Evolutionary conservation across 1,140 invertebrate species (phyloP).

Genomic region (Hylyphantes graminicola): DNA sequence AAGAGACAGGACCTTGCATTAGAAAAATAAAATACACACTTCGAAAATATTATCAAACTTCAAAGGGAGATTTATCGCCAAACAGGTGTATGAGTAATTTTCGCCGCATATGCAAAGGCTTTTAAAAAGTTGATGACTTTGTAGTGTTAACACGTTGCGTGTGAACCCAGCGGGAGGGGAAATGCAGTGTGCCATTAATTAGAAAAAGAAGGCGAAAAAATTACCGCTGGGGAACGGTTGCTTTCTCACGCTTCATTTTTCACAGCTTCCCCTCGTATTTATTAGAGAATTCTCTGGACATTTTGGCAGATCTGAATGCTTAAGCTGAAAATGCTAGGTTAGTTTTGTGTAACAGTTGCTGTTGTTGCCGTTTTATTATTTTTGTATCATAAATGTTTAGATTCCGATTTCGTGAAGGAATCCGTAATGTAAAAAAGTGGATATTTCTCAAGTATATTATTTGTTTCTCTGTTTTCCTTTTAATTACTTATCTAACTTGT

Average conservation of each 20-base stretch:
- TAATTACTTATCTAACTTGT: no score
- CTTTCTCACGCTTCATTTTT: conserved; percentile 37
- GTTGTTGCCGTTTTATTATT: no score
- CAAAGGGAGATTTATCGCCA: conserved; percentile 38
- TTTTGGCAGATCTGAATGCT: conserved; percentile 15
- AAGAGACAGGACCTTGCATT: no score
- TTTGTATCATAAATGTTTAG: no score
- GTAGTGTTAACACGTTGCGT: conserved; percentile 40
- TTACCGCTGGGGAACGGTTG: background rate
- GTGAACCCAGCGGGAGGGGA: conserved; percentile 23
- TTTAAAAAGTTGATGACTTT: conserved; percentile 33
- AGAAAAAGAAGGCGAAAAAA: conserved; percentile 4
- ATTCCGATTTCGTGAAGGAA: no score
- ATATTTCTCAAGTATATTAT: no score
- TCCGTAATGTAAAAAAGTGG: no score
- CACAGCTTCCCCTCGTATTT: conserved; percentile 18
- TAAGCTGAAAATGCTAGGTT: no score
- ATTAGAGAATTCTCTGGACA: conserved; percentile 36
- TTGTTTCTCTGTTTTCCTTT: no score
- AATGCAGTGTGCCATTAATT: conserved; percentile 29
- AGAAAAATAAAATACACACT: no score
- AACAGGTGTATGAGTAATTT: conserved; percentile 37
- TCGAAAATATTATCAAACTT: background rate
- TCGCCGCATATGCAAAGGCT: conserved; percentile 18
- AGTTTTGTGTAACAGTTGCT: no score